phyloP scores from a whole-genome alignment of 2,797 vertebrate species.

The Sebastolobus altivelis region DNA sequence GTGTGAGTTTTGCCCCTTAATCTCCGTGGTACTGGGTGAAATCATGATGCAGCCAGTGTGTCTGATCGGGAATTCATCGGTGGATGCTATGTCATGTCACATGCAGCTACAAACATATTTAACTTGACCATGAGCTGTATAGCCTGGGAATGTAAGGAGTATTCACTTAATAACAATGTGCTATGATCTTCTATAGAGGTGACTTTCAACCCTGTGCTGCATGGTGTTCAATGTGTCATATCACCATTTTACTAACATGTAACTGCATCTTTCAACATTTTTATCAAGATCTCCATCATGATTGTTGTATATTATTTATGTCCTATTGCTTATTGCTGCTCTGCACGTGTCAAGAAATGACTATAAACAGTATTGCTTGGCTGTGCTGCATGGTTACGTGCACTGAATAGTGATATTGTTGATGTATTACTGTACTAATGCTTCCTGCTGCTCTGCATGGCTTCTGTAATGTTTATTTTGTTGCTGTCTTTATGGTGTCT shows the following conservation, averaged over 20 bases:
- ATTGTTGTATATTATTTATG: neutral
- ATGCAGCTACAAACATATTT: neutral
- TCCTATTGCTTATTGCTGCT: neutral
- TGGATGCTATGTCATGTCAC: neutral
- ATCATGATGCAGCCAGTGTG: conserved; percentile 19
- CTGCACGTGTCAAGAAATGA: neutral
- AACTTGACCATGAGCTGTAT: neutral
- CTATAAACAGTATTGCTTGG: neutral
- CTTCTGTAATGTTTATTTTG: neutral
- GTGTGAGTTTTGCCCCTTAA: conserved; percentile 58
- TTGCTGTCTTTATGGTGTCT: neutral
- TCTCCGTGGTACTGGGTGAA: conserved; percentile 48
- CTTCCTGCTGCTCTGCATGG: neutral
- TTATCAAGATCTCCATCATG: neutral
- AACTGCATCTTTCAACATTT: neutral
- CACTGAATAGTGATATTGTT: neutral
- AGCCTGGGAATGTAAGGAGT: neutral
- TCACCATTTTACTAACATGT: neutral
- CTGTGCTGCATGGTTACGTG: neutral
- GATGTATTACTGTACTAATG: neutral
- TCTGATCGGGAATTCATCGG: conserved; percentile 28
- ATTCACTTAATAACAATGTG: neutral
- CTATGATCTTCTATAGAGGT: neutral
- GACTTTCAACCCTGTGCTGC: neutral
- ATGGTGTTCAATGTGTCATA: neutral